These are phyloP conservation scores for Spodoptera exigua DNA, from an alignment of 2,888 invertebrate species.

Conservation along the genomic window DNA sequence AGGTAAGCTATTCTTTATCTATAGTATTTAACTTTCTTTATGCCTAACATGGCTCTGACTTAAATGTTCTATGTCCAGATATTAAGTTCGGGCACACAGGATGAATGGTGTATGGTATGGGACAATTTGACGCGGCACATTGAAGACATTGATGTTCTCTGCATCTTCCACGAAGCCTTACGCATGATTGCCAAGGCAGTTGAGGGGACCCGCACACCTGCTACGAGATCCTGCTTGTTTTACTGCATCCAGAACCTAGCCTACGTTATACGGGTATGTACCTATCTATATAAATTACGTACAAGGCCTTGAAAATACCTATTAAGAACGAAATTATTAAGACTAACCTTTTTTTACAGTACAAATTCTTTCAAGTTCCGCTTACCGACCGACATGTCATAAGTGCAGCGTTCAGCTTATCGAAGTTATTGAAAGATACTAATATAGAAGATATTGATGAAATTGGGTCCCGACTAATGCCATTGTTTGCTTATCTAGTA, in stretches of 20 bases:
- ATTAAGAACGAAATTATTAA: background rate
- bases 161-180: slow-evolving; percentile 69
- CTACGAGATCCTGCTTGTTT: slow-evolving; percentile 72
- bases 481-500: slow-evolving; percentile 74
- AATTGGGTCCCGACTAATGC: slow-evolving; percentile 66
- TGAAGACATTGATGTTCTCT: slow-evolving; percentile 61
- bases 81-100: slow-evolving; percentile 69
- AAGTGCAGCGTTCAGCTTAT: slow-evolving; percentile 65
- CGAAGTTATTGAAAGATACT: slow-evolving; percentile 62
- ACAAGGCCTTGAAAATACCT: background rate
- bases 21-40: too few relatives aligned
- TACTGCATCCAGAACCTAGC: slow-evolving; percentile 77
- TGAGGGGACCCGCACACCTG: slow-evolving; percentile 63
- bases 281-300: background rate
- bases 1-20: too few relatives aligned
- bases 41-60: too few relatives aligned
- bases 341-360: slow-evolving; percentile 69
- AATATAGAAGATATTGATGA: slow-evolving; percentile 67
- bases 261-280: slow-evolving; percentile 72
- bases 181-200: slow-evolving; percentile 67
- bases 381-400: slow-evolving; percentile 69
- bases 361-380: slow-evolving; percentile 75
- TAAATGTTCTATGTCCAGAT: slow-evolving; percentile 65
- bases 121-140: slow-evolving; percentile 65
- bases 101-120: slow-evolving; percentile 81